phyloP scores from a whole-genome alignment of 2,797 vertebrate species.

The Lophotriccus pileatus region DNA sequence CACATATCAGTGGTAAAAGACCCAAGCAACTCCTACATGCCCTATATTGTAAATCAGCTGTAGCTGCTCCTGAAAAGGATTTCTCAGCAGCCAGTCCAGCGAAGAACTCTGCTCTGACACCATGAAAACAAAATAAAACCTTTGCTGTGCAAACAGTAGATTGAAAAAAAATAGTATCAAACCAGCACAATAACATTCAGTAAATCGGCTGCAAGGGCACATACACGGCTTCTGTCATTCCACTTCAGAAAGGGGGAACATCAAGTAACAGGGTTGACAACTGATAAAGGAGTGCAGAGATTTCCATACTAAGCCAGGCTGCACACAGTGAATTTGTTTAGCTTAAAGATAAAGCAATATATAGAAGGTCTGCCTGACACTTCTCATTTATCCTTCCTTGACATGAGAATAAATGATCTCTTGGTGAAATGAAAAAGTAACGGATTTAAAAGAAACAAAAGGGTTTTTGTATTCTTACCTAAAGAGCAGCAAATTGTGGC shows the following conservation, averaged over 20 bases:
- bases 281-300: not conserved
- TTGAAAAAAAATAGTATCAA: not conserved
- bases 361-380: not conserved
- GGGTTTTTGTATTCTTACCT: not conserved
- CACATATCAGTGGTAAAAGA: not conserved
- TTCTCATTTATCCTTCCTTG: constrained; percentile 11
- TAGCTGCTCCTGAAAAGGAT: not conserved
- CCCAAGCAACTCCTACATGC: not conserved
- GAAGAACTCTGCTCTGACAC: not conserved
- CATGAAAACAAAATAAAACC: not conserved
- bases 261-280: not conserved
- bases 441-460: not conserved
- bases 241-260: not conserved
- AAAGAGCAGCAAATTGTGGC: not conserved
- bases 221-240: not conserved
- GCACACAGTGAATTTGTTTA: not conserved
- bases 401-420: not conserved
- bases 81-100: not conserved
- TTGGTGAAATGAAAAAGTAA: not conserved
- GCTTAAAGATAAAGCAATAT: constrained; percentile 4
- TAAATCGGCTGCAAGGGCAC: not conserved
- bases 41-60: not conserved
- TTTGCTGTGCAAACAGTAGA: not conserved
- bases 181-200: not conserved
- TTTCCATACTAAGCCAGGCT: not conserved